These are phyloP conservation scores for Discoglossus pictus DNA, from an alignment of 2,797 vertebrate genomes.

Conservation along the genomic window DNA sequence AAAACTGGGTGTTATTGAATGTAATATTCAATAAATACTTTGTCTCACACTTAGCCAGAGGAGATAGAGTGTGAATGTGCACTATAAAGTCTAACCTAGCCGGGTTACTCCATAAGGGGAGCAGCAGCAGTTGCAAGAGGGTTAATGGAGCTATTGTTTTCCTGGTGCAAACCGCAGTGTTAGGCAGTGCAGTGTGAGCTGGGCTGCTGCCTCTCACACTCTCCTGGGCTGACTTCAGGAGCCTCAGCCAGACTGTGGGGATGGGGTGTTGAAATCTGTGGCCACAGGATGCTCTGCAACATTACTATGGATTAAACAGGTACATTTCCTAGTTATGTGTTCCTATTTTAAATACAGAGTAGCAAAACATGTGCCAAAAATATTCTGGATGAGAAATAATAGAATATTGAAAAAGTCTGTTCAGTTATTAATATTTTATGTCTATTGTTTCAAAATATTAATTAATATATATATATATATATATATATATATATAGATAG, in stretches of 20 bases:
- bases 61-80: conserved; percentile 11
- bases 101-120: conserved; percentile 12
- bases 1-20: conserved; percentile 12
- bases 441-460: not conserved
- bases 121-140: conserved; percentile 13
- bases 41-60: conserved; percentile 17
- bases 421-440: not conserved
- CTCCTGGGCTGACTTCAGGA: not conserved
- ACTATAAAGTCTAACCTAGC: conserved; percentile 3
- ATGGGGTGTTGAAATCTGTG: conserved; percentile 19
- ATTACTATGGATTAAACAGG: conserved; percentile 38
- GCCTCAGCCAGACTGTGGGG: not conserved
- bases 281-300: conserved; percentile 27
- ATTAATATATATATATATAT: not conserved
- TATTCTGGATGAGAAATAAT: no score
- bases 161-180: conserved; percentile 26
- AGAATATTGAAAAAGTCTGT: no score
- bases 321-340: conserved; percentile 20
- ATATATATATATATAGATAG: conserved; percentile 7
- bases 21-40: conserved; percentile 15
- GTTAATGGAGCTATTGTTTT: conserved; percentile 45
- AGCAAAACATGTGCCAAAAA: no score
- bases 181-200: conserved; percentile 9
- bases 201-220: not conserved
- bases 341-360: not conserved